Conservation (phyloP, 2,888 invertebrate genomes). For the Calliopum simillimum region DNA sequence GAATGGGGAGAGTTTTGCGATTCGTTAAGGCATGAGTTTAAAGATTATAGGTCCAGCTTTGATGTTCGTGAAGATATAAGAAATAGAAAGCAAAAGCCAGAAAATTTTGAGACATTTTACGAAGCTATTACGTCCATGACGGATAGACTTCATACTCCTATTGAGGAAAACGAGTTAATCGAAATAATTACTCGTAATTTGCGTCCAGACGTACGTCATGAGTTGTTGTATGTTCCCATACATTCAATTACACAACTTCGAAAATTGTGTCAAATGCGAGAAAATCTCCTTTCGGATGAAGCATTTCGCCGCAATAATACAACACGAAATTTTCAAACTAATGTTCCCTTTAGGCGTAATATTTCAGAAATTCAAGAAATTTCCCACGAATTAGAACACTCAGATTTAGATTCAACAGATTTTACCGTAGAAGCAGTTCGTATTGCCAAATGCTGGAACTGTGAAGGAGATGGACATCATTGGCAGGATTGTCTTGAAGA, state of each 20-base stretch:
- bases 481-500: conserved; percentile 23
- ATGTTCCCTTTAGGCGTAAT: not conserved
- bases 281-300: not conserved
- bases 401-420: not conserved
- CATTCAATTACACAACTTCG: conserved; percentile 20
- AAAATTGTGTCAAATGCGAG: conserved; percentile 12
- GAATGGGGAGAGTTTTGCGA: conserved; percentile 35
- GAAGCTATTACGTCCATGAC: conserved; percentile 15
- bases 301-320: conserved; percentile 20
- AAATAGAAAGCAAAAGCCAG: conserved; percentile 29
- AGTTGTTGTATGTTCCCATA: conserved; percentile 27
- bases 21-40: conserved; percentile 26
- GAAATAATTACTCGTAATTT: conserved; percentile 30
- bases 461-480: not conserved
- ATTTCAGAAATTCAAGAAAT: not conserved
- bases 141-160: conserved; percentile 3
- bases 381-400: too few relatives aligned
- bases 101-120: conserved; percentile 16
- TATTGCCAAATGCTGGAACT: not conserved
- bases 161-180: conserved; percentile 20
- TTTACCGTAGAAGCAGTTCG: not conserved
- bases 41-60: conserved; percentile 15
- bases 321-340: not conserved
- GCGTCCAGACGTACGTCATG: conserved; percentile 25
- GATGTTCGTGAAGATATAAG: conserved; percentile 18